Evolutionary conservation across 2,797 vertebrate genomes (phyloP).

Genomic region (Hydrocynus forskahlii): DNA sequence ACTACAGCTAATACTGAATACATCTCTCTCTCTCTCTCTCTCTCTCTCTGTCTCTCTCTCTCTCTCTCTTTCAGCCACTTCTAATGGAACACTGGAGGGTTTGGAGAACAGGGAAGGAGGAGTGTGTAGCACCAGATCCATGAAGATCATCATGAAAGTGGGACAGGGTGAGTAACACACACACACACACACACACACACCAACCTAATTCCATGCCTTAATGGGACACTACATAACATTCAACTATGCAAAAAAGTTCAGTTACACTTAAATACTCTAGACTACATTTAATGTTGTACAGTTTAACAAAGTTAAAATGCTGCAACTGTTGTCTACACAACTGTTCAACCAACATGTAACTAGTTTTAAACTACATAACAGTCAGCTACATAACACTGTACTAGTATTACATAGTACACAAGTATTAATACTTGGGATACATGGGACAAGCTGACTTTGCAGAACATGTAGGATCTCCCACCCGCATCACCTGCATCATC

Average conservation of each 20-base stretch:
- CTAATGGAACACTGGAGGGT: conserved; percentile 86
- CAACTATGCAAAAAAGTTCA: too few species aligned
- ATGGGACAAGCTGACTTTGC: too few species aligned
- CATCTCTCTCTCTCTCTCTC: not conserved
- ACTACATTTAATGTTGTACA: too few species aligned
- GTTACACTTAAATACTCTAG: too few species aligned
- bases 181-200: conserved; percentile 24
- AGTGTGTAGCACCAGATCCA: conserved; percentile 89
- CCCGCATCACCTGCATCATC: too few species aligned
- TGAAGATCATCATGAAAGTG: conserved; percentile 94
- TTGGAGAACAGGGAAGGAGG: conserved; percentile 91
- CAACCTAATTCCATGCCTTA: too few species aligned
- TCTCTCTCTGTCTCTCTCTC: not conserved
- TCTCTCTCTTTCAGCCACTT: conserved; percentile 54
- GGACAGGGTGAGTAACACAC: conserved; percentile 85
- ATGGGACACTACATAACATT: not conserved
- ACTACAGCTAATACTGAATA: conserved; percentile 19
- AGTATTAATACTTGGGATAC: too few species aligned
- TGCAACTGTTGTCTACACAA: too few species aligned
- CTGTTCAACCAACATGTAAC: not conserved
- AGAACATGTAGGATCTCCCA: too few species aligned
- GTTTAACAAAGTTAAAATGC: too few species aligned
- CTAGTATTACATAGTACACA: too few species aligned
- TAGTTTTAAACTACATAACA: too few species aligned
- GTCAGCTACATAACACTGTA: not conserved